Conservation (phyloP, 2,113 vertebrate species). For the Limnothrissa miodon region DNA sequence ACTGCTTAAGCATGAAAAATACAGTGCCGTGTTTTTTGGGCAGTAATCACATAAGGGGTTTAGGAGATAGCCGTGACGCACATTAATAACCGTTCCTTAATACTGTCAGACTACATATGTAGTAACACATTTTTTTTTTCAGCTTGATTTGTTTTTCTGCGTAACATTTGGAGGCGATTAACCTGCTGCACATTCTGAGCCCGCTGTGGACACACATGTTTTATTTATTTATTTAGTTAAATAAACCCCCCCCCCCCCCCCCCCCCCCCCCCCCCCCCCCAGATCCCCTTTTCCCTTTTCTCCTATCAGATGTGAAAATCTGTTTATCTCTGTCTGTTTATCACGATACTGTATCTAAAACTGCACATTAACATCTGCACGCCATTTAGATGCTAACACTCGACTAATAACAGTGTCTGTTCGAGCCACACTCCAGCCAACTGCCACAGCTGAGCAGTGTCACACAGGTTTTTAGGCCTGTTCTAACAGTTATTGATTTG, state of each 20-base stretch:
- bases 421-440: conserved; percentile 57
- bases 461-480: conserved; percentile 59
- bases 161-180: conserved; percentile 16
- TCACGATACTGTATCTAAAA: conserved; percentile 66
- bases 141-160: background rate
- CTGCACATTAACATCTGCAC: conserved; percentile 74
- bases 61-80: conserved; percentile 4
- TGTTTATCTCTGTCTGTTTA: conserved; percentile 58
- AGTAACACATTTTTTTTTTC: conserved; percentile 19
- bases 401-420: conserved; percentile 69
- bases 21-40: background rate
- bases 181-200: conserved; percentile 3
- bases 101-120: conserved; percentile 11
- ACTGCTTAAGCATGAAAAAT: background rate
- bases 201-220: background rate
- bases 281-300: background rate
- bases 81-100: conserved; percentile 4
- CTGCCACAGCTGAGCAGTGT: conserved; percentile 69
- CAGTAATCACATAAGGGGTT: conserved; percentile 16
- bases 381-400: conserved; percentile 67
- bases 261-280: background rate
- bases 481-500: conserved; percentile 67
- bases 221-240: background rate
- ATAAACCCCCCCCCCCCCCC: background rate
- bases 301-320: conserved; percentile 47